Base-by-base conservation (phyloP, 1,140 invertebrate species). In the Pseudomyrmex pallidus region DNA sequence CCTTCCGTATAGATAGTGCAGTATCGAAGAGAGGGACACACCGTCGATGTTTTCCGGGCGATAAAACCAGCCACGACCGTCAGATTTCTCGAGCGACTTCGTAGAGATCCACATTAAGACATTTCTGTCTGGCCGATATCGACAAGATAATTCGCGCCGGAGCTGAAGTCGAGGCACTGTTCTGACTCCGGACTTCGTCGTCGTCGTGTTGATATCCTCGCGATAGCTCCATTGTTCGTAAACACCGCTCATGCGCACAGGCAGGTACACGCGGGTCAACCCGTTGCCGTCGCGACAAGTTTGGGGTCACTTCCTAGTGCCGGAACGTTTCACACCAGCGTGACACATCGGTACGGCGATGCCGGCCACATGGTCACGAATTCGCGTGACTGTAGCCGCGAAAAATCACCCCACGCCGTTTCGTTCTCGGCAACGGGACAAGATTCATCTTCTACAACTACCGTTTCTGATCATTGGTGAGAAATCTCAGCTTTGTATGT, bases 181-280 rank as follows among this genome's bases (percentile, higher is more conserved):
- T 78, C 89, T 64, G 83, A 82, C 35, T 35, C 62, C 82, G 84
- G 50, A 77, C 48, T 67, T 25, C 25, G 50, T 35, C 35, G 56
- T 70, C 87, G 85, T 90, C 90, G 87, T 90, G 88, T 90, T 89
- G 90, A 91, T 91, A 91, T 89, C 85, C 89, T 82, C 76, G 85
- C 91, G 90, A 92, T 91, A 91, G 90, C 84, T 88, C 82, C 90
- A 90, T 92, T 92, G 90, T 91, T 91, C 91, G 90, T 91, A 90
- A 88, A 88, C 86, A 90, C 80, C 89, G 50, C 78, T 88, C 17
- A 25, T 87, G 90, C 89, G 86, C 80, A 62, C 88, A 76, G 63
- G 62, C 84, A 83, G 74, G 76, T 85, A 86, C 61, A 70, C 68
- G 64, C 17, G 85, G 22, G 35, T 10, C 44, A 50, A 25, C 50